Conservation (phyloP, 2,797 vertebrate genomes). For the Amazonetta brasiliensis region DNA sequence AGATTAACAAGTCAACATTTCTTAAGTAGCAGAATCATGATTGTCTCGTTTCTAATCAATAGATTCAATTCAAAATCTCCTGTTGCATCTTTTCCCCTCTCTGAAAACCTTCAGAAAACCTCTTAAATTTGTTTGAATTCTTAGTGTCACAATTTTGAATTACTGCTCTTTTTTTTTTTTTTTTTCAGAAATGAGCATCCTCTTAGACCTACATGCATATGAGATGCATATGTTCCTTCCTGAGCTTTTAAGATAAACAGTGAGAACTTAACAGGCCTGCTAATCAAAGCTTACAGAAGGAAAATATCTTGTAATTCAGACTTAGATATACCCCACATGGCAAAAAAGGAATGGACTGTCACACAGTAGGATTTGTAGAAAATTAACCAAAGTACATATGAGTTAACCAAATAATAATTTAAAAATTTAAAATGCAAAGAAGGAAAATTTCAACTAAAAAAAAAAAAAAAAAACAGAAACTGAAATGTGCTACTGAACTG, state of each 20-base stretch:
- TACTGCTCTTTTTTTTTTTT: constrained; percentile 19
- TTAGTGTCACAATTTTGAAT: neutral
- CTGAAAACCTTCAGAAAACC: neutral
- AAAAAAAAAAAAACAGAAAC: neutral
- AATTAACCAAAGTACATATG: neutral
- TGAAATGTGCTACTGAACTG: neutral
- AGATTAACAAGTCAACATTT: constrained; percentile 39
- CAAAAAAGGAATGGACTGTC: neutral
- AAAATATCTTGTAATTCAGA: neutral
- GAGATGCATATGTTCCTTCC: neutral
- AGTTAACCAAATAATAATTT: neutral
- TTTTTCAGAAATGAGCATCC: constrained; percentile 15
- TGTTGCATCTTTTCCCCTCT: neutral
- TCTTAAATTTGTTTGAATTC: neutral
- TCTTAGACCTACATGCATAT: neutral
- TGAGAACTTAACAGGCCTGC: neutral
- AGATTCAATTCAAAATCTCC: constrained; percentile 28
- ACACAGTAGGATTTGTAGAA: neutral
- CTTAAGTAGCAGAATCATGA: constrained; percentile 38
- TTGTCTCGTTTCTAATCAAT: constrained; percentile 33
- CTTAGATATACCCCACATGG: neutral
- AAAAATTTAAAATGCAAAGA: neutral
- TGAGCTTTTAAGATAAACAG: constrained; percentile 55
- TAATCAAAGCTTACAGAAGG: neutral
- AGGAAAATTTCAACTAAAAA: neutral